Base-by-base conservation (phyloP, 2,797 vertebrate genomes). In the Ctenopoma kingsleyae region DNA sequence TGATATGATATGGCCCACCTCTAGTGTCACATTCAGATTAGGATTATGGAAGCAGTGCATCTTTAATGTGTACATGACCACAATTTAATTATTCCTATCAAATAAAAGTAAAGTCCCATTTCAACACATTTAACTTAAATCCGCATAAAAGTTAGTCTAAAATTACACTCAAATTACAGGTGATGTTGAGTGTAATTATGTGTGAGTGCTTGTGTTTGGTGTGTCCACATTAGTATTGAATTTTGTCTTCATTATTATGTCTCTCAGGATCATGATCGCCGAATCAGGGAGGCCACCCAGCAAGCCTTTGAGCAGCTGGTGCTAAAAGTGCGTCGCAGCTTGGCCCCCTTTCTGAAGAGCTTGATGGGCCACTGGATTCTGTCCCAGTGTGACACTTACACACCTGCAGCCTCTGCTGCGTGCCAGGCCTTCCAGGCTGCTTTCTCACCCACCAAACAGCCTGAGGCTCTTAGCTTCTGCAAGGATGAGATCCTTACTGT, bases 291-390 rank as follows among this genome's bases (percentile, higher is more conserved):
- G 93, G 97, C 97, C 63, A 96, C 97, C 12, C 98, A 99, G 56
- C 96, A 96, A 82, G 97, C 98, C 25, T 97, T 99, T 67, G 96
- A 97, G 85, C 97, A 97, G 84, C 94, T 99, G 81, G 95, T 99
- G 77, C 89, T 97, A 75, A 99, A 99, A 94, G 98, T 99, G 22
- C 96, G 95, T 61, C 96, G 98, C 74, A 96, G 96, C 71, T 90
- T 99, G 83, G 98, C 98, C 70, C 98, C 98, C 47, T 96, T 97
- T 85, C 94, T 99, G 83, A 99, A 97, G 90, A 97, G 92, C 83
- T 90, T 99, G 74, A 99, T 99, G 98, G 98, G 98, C 50, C 96
- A 97, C 87, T 99, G 98, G 98, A 94, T 99, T 36, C 93, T 99
- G 81, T 96, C 97, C 73, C 98, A 99, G 49, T 99, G 98, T 78